These are phyloP conservation scores for Rhabdomys pumilio DNA, from an alignment of 2,797 vertebrate genomes.

Conservation along the genomic window DNA sequence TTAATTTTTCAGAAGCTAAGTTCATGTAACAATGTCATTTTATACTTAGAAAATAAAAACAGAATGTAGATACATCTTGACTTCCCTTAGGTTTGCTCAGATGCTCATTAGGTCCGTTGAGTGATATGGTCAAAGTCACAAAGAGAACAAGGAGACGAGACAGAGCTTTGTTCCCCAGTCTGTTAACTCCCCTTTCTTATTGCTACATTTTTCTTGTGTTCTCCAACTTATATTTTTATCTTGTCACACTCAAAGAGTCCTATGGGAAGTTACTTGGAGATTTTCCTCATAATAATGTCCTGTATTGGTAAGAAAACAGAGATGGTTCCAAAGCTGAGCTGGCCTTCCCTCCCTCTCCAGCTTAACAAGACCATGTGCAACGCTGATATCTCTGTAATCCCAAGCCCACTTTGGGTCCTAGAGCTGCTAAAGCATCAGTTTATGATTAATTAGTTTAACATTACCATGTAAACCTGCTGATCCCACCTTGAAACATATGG, in stretches of 20 bases:
- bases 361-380: conserved; percentile 43
- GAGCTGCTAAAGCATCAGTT: conserved; percentile 74
- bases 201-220: neutral
- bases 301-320: conserved; percentile 59
- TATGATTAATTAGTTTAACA: conserved; percentile 84
- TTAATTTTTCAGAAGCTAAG: conserved; percentile 62
- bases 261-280: conserved; percentile 32
- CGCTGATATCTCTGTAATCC: conserved; percentile 25
- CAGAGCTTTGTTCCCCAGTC: neutral
- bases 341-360: conserved; percentile 7
- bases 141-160: neutral
- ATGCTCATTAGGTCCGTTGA: neutral
- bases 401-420: conserved; percentile 56
- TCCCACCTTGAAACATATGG: conserved; percentile 80
- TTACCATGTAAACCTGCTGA: conserved; percentile 80
- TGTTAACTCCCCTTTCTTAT: neutral
- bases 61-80: neutral
- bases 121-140: neutral
- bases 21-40: conserved; percentile 56
- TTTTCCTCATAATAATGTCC: conserved; percentile 47
- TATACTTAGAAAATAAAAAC: conserved; percentile 30
- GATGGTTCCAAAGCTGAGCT: conserved; percentile 11
- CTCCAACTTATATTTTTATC: conserved; percentile 40
- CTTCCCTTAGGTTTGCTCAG: neutral
- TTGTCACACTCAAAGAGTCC: conserved; percentile 41